Conservation (phyloP, 2,113 vertebrate genomes). For the Ivindomyrus marchei region DNA sequence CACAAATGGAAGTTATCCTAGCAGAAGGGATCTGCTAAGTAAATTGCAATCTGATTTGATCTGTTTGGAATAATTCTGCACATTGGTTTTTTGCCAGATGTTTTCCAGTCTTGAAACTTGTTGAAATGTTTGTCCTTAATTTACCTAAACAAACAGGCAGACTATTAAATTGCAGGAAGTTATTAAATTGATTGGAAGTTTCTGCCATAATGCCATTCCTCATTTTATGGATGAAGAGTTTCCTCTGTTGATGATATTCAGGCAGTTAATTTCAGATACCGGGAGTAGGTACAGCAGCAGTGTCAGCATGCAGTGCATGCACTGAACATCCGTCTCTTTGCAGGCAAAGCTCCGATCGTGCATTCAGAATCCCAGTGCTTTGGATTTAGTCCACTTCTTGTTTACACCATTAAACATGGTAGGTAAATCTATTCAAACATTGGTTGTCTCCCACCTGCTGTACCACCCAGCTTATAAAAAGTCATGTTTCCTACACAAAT, state of each 20-base stretch:
- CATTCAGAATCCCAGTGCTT: conserved; percentile 91
- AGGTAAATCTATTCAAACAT: conserved; percentile 28
- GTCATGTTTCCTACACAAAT: not conserved
- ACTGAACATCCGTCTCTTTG: not conserved
- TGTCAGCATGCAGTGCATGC: not conserved
- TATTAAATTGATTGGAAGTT: not conserved
- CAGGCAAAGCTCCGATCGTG: conserved; percentile 83
- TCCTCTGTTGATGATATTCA: not conserved
- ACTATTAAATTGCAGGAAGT: not conserved
- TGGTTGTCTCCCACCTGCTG: not conserved
- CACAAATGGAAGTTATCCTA: not conserved
- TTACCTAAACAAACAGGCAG: not conserved
- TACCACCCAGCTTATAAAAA: not conserved
- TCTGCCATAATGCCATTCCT: not conserved
- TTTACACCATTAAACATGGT: conserved; percentile 89
- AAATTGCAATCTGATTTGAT: not conserved
- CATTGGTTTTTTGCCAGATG: not conserved
- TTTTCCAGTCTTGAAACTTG: not conserved
- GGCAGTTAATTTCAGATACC: not conserved
- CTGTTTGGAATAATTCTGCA: not conserved
- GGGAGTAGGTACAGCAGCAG: not conserved
- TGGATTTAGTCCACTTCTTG: conserved; percentile 86
- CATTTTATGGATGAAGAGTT: not conserved
- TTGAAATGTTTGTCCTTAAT: not conserved
- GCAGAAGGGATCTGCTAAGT: not conserved